Evolutionary conservation across 2,113 vertebrate species (phyloP).

Genomic region (Callionymus lyra): DNA sequence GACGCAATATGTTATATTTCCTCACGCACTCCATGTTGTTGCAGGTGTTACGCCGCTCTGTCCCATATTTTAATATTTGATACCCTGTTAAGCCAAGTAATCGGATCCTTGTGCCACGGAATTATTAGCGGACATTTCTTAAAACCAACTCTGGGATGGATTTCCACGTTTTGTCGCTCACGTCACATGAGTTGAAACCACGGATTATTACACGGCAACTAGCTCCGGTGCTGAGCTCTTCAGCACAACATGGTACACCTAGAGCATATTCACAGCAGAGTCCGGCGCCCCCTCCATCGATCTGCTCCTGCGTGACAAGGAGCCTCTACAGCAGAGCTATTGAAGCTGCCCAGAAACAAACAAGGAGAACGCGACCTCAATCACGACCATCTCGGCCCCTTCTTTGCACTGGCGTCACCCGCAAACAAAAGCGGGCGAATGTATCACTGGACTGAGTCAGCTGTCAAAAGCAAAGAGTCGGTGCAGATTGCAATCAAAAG

Average conservation of each 20-base stretch:
- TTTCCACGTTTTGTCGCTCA: too few species aligned
- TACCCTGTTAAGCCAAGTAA: too few species aligned
- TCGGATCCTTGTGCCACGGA: too few species aligned
- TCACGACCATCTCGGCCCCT: constrained; percentile 3
- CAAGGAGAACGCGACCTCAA: constrained; percentile 8
- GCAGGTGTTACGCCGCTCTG: too few species aligned
- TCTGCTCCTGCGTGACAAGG: constrained; percentile 30
- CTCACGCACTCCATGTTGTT: too few species aligned
- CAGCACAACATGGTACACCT: constrained; percentile 14
- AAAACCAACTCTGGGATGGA: too few species aligned
- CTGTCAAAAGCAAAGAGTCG: not conserved
- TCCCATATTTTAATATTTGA: too few species aligned
- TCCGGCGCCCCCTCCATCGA: constrained; percentile 48
- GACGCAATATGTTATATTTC: too few species aligned
- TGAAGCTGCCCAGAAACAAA: constrained; percentile 25
- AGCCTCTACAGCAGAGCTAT: constrained; percentile 47
- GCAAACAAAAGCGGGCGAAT: not conserved
- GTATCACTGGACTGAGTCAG: not conserved
- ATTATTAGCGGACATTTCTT: too few species aligned
- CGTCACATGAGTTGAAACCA: too few species aligned
- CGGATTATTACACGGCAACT: constrained; percentile 1
- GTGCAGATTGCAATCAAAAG: constrained; percentile 9
- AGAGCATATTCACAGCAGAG: constrained; percentile 18
- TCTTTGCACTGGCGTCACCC: constrained; percentile 10
- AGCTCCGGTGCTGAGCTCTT: constrained; percentile 13